Evolutionary conservation across 64 coral and sea anemone species (phyloP).

Genomic region (Montipora capricornis): DNA sequence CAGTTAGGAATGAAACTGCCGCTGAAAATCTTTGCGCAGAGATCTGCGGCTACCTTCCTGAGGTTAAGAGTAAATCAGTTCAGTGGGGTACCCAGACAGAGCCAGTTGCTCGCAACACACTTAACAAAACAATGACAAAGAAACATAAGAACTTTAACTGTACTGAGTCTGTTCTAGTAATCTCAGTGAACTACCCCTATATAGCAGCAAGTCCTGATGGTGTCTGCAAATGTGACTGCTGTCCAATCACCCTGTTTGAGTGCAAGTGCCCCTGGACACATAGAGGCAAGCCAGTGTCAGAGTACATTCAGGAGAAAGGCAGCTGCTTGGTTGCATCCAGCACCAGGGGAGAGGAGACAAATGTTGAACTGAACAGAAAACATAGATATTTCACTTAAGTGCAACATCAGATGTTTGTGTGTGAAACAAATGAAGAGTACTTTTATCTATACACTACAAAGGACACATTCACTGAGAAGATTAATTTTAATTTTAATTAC

Average conservation of each 20-base stretch:
- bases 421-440: not conserved
- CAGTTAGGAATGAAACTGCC: no score
- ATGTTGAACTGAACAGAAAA: not conserved
- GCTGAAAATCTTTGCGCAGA: no score
- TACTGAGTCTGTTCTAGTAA: not conserved
- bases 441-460: slow-evolving; percentile 15
- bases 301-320: not conserved
- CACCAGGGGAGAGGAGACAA: not conserved
- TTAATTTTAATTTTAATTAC: not conserved
- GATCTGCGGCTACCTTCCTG: slow-evolving; percentile 17
- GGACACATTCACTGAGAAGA: slow-evolving; percentile 6
- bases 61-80: slow-evolving; percentile 45
- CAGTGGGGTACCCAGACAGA: slow-evolving; percentile 25
- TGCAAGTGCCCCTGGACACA: not conserved
- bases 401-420: slow-evolving; percentile 34
- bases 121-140: slow-evolving; percentile 3
- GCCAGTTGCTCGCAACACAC: not conserved
- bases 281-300: not conserved
- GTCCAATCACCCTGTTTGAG: not conserved
- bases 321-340: not conserved
- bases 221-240: slow-evolving; percentile 4
- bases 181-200: not conserved
- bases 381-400: slow-evolving; percentile 19
- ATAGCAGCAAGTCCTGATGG: slow-evolving; percentile 13
- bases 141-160: not conserved